These are phyloP conservation scores for Pseudomyrmex dendroicus DNA, from an alignment of 1,140 invertebrate species.

Conservation along the genomic window DNA sequence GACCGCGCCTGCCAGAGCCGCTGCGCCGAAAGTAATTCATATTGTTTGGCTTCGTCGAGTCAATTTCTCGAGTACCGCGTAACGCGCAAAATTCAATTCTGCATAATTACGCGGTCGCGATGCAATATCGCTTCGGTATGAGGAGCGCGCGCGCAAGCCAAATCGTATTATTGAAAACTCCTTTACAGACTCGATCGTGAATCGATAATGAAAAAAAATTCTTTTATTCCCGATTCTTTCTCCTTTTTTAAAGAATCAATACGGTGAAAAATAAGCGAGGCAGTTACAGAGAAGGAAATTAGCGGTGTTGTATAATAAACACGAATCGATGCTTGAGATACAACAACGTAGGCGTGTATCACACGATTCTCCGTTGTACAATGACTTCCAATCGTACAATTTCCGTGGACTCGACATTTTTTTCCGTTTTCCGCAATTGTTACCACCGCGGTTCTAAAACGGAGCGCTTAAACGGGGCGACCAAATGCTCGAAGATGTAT, in stretches of 20 bases:
- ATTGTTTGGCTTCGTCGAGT: slow-evolving; percentile 31
- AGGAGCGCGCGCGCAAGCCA: not conserved
- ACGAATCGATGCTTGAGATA: not conserved
- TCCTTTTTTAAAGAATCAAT: not conserved
- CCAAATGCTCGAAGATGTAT: slow-evolving; percentile 49
- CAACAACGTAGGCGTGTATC: not conserved
- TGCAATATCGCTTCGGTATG: not conserved
- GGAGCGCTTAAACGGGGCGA: slow-evolving; percentile 46
- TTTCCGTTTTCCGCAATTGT: slow-evolving; percentile 25
- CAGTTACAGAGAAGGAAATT: not conserved
- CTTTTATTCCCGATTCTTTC: too few relatives aligned
- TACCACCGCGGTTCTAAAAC: slow-evolving; percentile 10
- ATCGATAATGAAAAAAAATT: not conserved
- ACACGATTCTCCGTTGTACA: not conserved
- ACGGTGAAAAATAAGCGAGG: not conserved
- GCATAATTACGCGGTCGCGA: not conserved
- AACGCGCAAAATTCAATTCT: slow-evolving; percentile 7
- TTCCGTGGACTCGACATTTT: slow-evolving; percentile 14
- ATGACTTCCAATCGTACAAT: not conserved
- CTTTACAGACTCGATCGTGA: not conserved
- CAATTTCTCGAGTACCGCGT: slow-evolving; percentile 19
- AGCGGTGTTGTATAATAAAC: not conserved
- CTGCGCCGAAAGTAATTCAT: slow-evolving; percentile 35
- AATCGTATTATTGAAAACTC: not conserved
- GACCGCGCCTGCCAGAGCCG: not conserved